Conservation (phyloP, 2,113 vertebrate genomes). For the Crotophaga sulcirostris region DNA sequence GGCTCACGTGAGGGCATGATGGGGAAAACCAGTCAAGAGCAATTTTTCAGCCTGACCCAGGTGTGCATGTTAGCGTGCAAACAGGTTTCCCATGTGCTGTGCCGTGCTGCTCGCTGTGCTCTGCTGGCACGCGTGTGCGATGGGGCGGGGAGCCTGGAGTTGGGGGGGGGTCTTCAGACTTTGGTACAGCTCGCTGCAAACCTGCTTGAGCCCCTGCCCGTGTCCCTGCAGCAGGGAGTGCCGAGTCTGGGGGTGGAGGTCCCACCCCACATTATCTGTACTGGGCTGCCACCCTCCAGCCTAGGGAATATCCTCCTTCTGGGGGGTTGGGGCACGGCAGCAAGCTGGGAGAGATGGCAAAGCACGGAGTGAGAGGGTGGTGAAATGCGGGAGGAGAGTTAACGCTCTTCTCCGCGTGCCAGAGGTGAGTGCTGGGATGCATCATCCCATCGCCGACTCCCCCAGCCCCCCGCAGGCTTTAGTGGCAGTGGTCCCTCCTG, state of each 20-base stretch:
- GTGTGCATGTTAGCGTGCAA: neutral
- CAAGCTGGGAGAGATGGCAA: accelerated
- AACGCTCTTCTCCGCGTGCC: accelerated
- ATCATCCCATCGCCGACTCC: neutral
- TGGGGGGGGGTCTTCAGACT: accelerated
- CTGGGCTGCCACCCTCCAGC: neutral
- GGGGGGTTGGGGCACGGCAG: neutral
- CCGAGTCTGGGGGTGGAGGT: neutral
- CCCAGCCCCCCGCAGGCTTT: neutral
- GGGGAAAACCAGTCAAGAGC: accelerated
- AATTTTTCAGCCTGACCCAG: neutral
- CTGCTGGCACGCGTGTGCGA: accelerated
- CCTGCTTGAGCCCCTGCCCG: accelerated
- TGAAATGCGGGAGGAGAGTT: neutral
- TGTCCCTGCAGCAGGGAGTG: accelerated
- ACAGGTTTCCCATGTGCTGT: accelerated
- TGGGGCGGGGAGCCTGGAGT: neutral
- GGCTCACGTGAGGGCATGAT: accelerated
- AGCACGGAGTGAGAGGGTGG: neutral
- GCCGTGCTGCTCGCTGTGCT: accelerated
- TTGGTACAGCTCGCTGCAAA: neutral
- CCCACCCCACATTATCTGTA: accelerated
- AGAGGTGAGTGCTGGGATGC: too few relatives aligned
- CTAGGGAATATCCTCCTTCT: accelerated
- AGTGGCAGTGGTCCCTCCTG: accelerated